Evolutionary conservation across 53 echinoderm and acorn worm species (phyloP).

Genomic region (Holothuria leucospilota): DNA sequence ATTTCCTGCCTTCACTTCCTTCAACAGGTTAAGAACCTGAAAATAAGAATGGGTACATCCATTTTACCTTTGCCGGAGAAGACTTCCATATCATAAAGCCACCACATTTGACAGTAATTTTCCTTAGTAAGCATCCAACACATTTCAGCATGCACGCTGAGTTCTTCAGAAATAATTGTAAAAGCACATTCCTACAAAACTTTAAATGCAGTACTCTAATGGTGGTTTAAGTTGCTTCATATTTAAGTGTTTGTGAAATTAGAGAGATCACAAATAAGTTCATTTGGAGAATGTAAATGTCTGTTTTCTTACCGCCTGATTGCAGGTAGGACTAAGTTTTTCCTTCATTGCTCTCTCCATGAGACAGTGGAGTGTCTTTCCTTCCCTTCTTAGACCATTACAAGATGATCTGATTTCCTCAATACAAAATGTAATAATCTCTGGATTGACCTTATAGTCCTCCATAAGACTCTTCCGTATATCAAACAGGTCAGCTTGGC

Average conservation of each 20-base stretch:
- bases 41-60: neutral
- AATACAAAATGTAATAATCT: constrained; percentile 70
- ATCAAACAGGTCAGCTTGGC: constrained; percentile 86
- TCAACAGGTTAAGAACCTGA: constrained; percentile 74
- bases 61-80: too few relatives aligned
- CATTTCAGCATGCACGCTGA: too few relatives aligned
- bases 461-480: constrained; percentile 87
- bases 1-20: constrained; percentile 84
- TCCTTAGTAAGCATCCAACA: too few relatives aligned
- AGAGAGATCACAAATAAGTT: too few relatives aligned
- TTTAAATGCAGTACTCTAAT: too few relatives aligned
- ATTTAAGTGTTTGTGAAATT: too few relatives aligned
- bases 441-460: constrained; percentile 91
- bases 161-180: too few relatives aligned
- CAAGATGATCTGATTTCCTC: constrained; percentile 63
- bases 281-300: too few relatives aligned
- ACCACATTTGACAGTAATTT: too few relatives aligned
- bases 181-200: too few relatives aligned
- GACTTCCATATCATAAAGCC: too few relatives aligned
- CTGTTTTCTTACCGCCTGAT: constrained; percentile 68
- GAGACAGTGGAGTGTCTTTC: constrained; percentile 90
- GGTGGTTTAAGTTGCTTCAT: too few relatives aligned
- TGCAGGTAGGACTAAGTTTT: constrained; percentile 49
- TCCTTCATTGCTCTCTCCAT: constrained; percentile 80
- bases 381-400: constrained; percentile 73